phyloP scores from a whole-genome alignment of 1,140 invertebrate species.

The Macrobrachium rosenbergii region DNA sequence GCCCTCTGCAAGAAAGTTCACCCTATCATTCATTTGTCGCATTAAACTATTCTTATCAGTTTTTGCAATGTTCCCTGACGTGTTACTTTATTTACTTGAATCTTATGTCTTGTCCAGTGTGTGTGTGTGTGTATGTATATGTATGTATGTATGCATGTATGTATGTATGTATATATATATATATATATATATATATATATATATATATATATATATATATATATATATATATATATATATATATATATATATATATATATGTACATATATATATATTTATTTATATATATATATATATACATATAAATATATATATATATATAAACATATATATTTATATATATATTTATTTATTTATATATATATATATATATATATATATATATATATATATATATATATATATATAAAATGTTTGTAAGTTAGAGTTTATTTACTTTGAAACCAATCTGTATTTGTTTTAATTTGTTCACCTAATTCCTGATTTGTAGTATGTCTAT shows the following conservation, averaged over 20 bases:
- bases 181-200: constrained; percentile 23
- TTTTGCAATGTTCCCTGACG: too few species aligned
- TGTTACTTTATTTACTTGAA: too few species aligned
- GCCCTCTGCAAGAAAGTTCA: too few species aligned
- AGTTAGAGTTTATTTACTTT: neutral
- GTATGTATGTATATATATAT: constrained; percentile 32
- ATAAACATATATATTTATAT: constrained; percentile 7
- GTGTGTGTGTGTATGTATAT: neutral
- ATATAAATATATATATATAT: neutral
- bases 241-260: constrained; percentile 31
- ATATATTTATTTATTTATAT: neutral
- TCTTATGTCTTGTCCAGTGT: too few species aligned
- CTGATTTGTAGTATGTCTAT: neutral
- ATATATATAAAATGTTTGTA: too few species aligned
- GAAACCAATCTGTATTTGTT: neutral
- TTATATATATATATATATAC: constrained; percentile 23
- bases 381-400: too few species aligned
- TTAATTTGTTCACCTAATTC: neutral
- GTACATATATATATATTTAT: constrained; percentile 21
- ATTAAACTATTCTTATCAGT: too few species aligned
- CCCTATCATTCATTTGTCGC: too few species aligned
- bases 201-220: too few species aligned
- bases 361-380: constrained; percentile 18
- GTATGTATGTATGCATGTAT: neutral
- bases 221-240: too few species aligned